Conservation (phyloP, 2,797 vertebrate species). For the Lophius americanus region DNA sequence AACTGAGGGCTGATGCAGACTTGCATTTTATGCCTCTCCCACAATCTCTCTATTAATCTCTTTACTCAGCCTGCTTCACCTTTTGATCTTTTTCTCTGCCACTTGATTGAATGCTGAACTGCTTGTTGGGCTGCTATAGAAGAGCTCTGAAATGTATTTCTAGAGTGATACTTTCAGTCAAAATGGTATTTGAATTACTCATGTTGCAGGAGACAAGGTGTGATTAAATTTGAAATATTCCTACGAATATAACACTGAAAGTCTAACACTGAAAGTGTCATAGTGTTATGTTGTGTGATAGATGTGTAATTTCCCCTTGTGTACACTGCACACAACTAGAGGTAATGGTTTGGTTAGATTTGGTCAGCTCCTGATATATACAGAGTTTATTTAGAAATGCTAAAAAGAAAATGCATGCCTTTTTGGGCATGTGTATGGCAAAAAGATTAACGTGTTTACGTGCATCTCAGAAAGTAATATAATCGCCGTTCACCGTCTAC, state of each 20-base stretch:
- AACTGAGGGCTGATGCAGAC: background rate
- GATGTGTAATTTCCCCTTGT: too few relatives aligned
- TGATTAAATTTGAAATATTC: too few relatives aligned
- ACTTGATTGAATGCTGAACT: constrained; percentile 20
- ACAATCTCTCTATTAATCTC: too few relatives aligned
- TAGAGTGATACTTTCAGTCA: background rate
- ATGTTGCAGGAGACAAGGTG: too few relatives aligned
- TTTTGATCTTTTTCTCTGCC: constrained; percentile 3
- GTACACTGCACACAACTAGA: too few relatives aligned
- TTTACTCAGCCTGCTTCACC: background rate
- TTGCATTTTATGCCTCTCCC: background rate
- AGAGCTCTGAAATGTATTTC: constrained; percentile 1
- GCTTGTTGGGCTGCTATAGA: constrained; percentile 1
- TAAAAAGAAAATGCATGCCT: background rate
- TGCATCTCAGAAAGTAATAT: constrained; percentile 4
- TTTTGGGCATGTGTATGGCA: background rate
- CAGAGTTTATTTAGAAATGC: background rate
- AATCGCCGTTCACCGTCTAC: too few relatives aligned
- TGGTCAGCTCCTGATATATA: background rate
- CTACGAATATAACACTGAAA: too few relatives aligned
- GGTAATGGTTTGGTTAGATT: background rate
- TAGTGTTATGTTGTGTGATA: too few relatives aligned
- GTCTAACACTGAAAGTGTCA: too few relatives aligned
- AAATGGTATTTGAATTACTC: background rate
- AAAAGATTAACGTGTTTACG: background rate